phyloP scores from a whole-genome alignment of 2,888 invertebrate species.

The Griposia aprilina region DNA sequence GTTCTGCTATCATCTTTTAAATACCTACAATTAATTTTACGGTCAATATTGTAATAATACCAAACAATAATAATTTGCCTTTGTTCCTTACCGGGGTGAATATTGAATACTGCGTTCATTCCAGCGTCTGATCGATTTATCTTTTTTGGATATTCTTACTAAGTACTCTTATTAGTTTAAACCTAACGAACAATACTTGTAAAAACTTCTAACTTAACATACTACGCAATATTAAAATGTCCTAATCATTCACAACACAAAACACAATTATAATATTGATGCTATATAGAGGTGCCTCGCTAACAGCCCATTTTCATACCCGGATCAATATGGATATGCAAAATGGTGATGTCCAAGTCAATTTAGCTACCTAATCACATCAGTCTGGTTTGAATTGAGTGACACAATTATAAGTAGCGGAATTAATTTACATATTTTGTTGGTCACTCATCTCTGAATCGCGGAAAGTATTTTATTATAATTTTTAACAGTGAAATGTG shows the following conservation, averaged over 20 bases:
- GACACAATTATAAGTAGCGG: slow-evolving; percentile 61
- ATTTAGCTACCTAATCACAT: slow-evolving; percentile 44
- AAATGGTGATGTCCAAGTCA: slow-evolving; percentile 40
- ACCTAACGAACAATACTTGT: too few species aligned
- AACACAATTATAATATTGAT: slow-evolving; percentile 8
- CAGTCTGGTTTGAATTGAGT: slow-evolving; percentile 50
- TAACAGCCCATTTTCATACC: slow-evolving; percentile 8
- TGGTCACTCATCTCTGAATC: slow-evolving; percentile 51
- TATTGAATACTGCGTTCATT: not conserved
- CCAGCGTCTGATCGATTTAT: slow-evolving; percentile 6
- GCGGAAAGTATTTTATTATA: slow-evolving; percentile 31
- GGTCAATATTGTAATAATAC: not conserved
- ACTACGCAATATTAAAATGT: slow-evolving; percentile 5
- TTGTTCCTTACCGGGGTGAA: not conserved
- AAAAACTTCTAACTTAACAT: not conserved
- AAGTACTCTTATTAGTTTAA: not conserved
- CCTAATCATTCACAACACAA: not conserved
- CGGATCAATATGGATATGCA: slow-evolving; percentile 49
- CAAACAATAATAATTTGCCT: not conserved
- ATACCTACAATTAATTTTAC: not conserved
- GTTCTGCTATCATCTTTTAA: not conserved
- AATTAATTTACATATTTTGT: slow-evolving; percentile 62
- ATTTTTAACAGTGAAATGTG: slow-evolving; percentile 37
- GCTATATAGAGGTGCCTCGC: not conserved
- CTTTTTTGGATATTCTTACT: not conserved